Base-by-base conservation (phyloP, 2,888 invertebrate species). In the Elysia crispata region DNA sequence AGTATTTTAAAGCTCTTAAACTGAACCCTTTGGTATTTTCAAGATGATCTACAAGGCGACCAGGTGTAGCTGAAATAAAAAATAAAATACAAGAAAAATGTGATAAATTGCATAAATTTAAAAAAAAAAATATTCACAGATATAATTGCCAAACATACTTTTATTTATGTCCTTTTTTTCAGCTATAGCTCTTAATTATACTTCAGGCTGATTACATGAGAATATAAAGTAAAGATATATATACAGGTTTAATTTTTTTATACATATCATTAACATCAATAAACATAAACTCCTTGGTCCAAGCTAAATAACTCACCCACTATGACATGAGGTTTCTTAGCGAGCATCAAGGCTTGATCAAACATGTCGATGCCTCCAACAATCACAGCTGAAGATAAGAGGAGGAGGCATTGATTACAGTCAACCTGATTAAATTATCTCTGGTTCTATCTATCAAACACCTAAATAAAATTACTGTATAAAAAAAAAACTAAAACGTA, bases 321-420 rank as follows among this genome's bases (percentile, higher is more conserved):
- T 83, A 99, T 95, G 86, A 99, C 95, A 91, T 99, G 99, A 0
- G 99, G 99, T 88, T 98, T 98, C 92, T 98, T 98, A 0, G 97
- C 97, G 73, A 99, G 93, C 87, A 95, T 94, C 81, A 98, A 93
- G 0, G 97, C 95, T 91, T 99, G 99, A 0, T 97, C 95, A 90
- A 97, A 96, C 97, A 98, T 98, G 90, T 99, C 99, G 95, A 99
- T 97, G 0, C 99, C 99, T 70, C 99, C 99, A 3, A 99, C 99
- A 89, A 99, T 96, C 0, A 99, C 98, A 77, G 95, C 97, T 92
- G 85, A 78, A 87, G 90, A 74, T 50, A 20, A 60, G 23, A 64
- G n/a, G n/a, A n/a, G n/a, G n/a, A n/a, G n/a, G n/a, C n/a, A n/a
- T n/a, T n/a, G n/a, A n/a, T n/a, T n/a, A n/a, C n/a, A n/a, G n/a